phyloP scores from a whole-genome alignment of 2,888 invertebrate genomes.

The Phengaris arion region DNA sequence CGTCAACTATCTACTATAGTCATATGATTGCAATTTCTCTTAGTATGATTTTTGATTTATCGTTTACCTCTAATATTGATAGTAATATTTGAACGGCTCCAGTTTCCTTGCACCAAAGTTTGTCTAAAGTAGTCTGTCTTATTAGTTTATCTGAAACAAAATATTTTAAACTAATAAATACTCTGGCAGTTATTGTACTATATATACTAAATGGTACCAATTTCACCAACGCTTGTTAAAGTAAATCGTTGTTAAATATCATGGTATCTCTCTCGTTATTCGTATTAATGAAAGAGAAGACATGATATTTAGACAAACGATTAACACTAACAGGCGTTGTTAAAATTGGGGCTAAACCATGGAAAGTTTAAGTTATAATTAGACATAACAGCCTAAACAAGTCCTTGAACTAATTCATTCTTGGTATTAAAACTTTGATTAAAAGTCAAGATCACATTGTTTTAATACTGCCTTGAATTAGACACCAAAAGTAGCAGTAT shows the following conservation, averaged over 20 bases:
- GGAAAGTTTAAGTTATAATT: neutral
- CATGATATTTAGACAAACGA: too few species aligned
- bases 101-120: conserved; percentile 79
- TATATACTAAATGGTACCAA: neutral
- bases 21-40: too few species aligned
- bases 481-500: neutral
- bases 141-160: conserved; percentile 75
- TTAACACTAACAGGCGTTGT: too few species aligned
- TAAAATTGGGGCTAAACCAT: neutral
- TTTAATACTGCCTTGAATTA: conserved; percentile 12
- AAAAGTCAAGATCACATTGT: conserved; percentile 15
- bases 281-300: too few species aligned
- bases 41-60: neutral
- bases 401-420: neutral
- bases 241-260: too few species aligned
- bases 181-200: too few species aligned
- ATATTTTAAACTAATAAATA: neutral
- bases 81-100: conserved; percentile 77
- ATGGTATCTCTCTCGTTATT: too few species aligned
- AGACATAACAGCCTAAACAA: neutral
- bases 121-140: conserved; percentile 78
- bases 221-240: neutral
- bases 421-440: conserved; percentile 18
- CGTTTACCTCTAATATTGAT: conserved; percentile 75
- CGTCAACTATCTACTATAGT: too few species aligned